These are phyloP conservation scores for Emydura subglobosa DNA, from an alignment of 2,113 vertebrate genomes.

Conservation along the genomic window DNA sequence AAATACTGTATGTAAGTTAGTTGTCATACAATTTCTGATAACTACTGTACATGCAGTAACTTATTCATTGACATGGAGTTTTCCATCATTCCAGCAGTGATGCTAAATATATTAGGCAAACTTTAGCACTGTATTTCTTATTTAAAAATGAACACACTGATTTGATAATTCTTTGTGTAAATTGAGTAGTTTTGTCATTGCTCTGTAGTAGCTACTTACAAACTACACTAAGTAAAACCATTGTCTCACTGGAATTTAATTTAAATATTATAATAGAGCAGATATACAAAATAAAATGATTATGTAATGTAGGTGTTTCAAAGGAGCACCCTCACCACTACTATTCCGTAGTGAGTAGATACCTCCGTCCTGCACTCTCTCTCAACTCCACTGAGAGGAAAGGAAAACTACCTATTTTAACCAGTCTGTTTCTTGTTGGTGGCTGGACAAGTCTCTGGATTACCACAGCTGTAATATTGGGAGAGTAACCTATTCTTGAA, in stretches of 20 bases:
- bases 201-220: no score
- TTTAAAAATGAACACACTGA: background rate
- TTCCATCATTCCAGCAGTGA: background rate
- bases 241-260: background rate
- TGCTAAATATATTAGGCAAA: background rate
- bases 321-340: background rate
- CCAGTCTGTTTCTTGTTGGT: background rate
- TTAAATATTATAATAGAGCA: background rate
- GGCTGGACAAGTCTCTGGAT: fast-evolving
- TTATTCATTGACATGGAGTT: background rate
- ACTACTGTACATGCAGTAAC: background rate
- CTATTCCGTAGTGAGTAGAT: background rate
- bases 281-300: background rate
- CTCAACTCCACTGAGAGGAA: background rate
- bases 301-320: background rate
- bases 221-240: background rate
- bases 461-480: background rate
- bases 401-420: background rate
- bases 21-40: background rate
- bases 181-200: no score
- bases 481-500: background rate
- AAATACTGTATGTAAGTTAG: constrained; percentile 31
- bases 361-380: background rate
- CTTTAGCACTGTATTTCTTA: background rate
- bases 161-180: no score